Percentiles rank a stretch among this genome's conserved stretches.
phyloP scores from a whole-genome alignment of 2,888 invertebrate genomes.

The Diarsia brunnea region DNA sequence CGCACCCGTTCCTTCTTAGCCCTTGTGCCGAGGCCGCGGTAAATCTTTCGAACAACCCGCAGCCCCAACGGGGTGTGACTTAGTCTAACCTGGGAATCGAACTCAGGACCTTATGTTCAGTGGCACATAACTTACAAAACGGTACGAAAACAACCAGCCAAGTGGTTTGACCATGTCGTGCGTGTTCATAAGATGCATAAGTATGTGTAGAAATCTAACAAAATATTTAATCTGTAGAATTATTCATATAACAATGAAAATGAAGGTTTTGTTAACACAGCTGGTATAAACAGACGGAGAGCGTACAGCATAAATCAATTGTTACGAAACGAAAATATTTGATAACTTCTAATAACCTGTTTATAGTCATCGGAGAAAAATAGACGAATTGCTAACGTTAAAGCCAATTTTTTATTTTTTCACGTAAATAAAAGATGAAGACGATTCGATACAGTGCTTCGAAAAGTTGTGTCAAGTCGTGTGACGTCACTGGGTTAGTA shows the following conservation, averaged over 20 bases:
- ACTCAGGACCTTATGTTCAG: not conserved
- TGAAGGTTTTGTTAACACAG: slow-evolving; percentile 1
- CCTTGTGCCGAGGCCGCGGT: no score
- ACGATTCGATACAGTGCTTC: no score
- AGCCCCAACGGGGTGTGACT: no score
- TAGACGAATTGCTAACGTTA: not conserved
- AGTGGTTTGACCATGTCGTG: not conserved
- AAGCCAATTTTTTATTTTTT: no score
- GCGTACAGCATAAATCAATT: not conserved
- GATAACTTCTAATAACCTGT: not conserved
- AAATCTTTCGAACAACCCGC: no score
- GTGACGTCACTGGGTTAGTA: no score
- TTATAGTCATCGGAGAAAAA: not conserved
- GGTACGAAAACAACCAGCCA: not conserved
- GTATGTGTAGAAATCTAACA: not conserved
- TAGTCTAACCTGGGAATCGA: no score
- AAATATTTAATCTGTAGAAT: not conserved
- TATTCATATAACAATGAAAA: not conserved
- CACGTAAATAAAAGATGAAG: no score
- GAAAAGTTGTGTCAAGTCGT: no score
- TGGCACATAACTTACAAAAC: not conserved
- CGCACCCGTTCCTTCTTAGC: no score
- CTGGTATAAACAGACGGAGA: not conserved
- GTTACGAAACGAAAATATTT: not conserved
- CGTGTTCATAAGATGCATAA: no score